Percentiles rank a stretch among this genome's conserved stretches.
Conservation (phyloP, 1,140 invertebrate species). For the Andrena cerasifolii region DNA sequence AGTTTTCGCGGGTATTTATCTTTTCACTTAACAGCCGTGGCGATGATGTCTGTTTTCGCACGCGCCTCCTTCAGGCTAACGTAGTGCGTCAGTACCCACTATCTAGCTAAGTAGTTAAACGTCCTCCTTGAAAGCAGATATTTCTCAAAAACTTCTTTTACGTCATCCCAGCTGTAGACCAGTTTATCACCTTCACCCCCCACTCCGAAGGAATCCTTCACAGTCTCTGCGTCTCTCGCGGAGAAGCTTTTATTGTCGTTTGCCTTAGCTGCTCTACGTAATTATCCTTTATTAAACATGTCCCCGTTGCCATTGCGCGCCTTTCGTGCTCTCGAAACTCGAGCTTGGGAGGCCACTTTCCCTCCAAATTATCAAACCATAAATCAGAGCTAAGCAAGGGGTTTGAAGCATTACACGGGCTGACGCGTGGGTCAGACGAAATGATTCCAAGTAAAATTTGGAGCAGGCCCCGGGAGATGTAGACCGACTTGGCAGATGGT, state of each 20-base stretch:
- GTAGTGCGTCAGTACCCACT: neutral
- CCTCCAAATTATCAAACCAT: too few species aligned
- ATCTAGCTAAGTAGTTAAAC: neutral
- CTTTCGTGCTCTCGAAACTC: too few species aligned
- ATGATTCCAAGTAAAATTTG: conserved; percentile 22
- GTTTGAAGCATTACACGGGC: neutral
- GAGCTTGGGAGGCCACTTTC: neutral
- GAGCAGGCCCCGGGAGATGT: neutral
- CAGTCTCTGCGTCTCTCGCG: too few species aligned
- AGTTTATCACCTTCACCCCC: too few species aligned
- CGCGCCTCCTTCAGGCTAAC: neutral
- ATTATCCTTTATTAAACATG: too few species aligned
- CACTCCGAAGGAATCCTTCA: too few species aligned
- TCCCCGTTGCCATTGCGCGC: too few species aligned
- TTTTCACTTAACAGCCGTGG: conserved; percentile 27
- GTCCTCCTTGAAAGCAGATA: neutral
- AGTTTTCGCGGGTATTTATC: conserved; percentile 53
- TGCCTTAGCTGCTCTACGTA: too few species aligned
- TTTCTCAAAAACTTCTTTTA: neutral
- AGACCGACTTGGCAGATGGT: conserved; percentile 58
- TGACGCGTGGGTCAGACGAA: neutral
- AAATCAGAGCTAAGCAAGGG: neutral
- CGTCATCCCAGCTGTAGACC: neutral
- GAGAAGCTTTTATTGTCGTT: too few species aligned
- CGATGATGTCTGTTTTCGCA: conserved; percentile 41